phyloP scores from a whole-genome alignment of 2,797 vertebrate species.

The Coccyzus lansbergi region DNA sequence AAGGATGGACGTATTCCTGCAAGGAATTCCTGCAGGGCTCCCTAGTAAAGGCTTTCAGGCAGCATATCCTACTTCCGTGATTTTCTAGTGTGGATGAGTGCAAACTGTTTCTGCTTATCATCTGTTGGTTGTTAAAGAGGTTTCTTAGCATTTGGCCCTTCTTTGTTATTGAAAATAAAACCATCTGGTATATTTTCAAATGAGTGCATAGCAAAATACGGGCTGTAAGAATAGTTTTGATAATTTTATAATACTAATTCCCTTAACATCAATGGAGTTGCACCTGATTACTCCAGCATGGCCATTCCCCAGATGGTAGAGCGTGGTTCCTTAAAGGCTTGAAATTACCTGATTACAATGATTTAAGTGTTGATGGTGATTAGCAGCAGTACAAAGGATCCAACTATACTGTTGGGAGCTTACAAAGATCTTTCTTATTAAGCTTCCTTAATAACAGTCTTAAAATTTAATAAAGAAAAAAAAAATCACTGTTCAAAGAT shows the following conservation, averaged over 20 bases:
- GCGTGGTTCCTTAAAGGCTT: constrained; percentile 37
- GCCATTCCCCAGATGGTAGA: constrained; percentile 34
- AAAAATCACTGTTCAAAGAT: background rate
- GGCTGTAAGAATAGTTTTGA: background rate
- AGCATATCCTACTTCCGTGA: rapidly evolving
- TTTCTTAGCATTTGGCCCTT: background rate
- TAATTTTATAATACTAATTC: background rate
- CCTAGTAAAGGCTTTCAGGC: background rate
- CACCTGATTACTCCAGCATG: background rate
- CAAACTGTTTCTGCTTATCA: background rate
- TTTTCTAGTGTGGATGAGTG: background rate
- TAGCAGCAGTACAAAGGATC: constrained; percentile 41
- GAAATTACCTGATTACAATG: constrained; percentile 33
- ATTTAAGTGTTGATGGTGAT: constrained; percentile 59
- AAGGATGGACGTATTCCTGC: background rate
- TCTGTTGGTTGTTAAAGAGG: background rate
- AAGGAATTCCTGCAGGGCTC: background rate
- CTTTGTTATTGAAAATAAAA: background rate
- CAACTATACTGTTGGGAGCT: constrained; percentile 16
- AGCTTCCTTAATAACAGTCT: background rate
- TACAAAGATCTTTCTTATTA: constrained; percentile 43
- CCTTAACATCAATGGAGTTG: background rate
- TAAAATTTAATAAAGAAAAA: constrained; percentile 20
- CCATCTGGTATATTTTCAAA: background rate
- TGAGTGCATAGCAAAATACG: background rate